Percentiles rank a stretch among this genome's conserved stretches.
Evolutionary conservation across 2,797 vertebrate genomes (phyloP).

Genomic region (Diplodus puntazzo): DNA sequence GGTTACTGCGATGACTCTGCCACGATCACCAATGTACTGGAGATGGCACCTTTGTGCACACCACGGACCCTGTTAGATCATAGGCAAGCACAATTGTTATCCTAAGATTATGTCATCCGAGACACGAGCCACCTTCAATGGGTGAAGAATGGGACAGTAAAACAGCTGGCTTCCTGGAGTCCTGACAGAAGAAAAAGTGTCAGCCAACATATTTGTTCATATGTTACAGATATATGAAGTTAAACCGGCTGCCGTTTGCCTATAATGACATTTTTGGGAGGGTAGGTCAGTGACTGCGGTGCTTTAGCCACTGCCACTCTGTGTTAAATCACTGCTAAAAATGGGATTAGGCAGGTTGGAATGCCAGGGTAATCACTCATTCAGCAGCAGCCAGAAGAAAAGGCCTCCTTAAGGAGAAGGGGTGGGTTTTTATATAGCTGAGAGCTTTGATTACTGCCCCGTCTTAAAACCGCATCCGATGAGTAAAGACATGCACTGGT

Average conservation of each 20-base stretch:
- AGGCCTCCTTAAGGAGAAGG: constrained; percentile 77
- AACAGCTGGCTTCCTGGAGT: constrained; percentile 14
- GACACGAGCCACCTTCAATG: not conserved
- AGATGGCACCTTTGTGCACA: not conserved
- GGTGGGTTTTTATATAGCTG: constrained; percentile 81
- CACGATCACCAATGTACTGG: constrained; percentile 9
- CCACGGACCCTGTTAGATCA: constrained; percentile 27
- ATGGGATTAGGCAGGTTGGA: constrained; percentile 84
- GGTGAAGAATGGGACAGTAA: constrained; percentile 6
- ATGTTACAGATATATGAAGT: constrained; percentile 22
- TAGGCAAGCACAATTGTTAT: constrained; percentile 53
- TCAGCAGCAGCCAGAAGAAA: constrained; percentile 78
- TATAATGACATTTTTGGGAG: constrained; percentile 18
- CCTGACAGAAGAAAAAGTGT: constrained; percentile 23
- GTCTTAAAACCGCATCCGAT: constrained; percentile 88
- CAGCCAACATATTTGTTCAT: constrained; percentile 18
- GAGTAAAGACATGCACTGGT: constrained; percentile 84
- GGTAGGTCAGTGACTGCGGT: constrained; percentile 42
- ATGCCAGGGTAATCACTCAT: constrained; percentile 82
- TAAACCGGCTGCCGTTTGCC: constrained; percentile 43
- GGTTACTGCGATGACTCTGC: constrained; percentile 55
- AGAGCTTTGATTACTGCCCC: constrained; percentile 83
- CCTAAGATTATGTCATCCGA: constrained; percentile 57
- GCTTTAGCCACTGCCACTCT: constrained; percentile 54
- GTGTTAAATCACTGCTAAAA: constrained; percentile 82